Evolutionary conservation across 2,113 vertebrate species (phyloP).

Genomic region (Heteronetta atricapilla): DNA sequence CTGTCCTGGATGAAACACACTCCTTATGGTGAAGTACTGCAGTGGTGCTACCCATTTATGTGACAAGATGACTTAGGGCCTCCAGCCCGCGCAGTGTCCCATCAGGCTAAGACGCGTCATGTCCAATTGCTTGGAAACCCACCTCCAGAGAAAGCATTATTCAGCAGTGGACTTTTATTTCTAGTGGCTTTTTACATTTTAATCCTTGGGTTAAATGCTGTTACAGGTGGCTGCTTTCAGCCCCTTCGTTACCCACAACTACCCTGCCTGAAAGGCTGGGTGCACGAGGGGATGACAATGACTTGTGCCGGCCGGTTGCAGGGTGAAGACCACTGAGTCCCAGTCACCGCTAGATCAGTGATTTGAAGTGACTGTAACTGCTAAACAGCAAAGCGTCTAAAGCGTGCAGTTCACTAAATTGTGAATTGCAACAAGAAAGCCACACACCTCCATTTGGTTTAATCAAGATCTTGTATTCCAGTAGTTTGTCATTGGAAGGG

Average conservation of each 20-base stretch:
- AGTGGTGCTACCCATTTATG: not conserved
- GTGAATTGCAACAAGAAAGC: not conserved
- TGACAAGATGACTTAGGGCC: not conserved
- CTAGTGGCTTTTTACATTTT: not conserved
- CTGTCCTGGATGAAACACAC: not conserved
- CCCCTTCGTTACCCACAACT: not conserved
- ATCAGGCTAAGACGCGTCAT: accelerated
- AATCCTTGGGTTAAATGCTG: not conserved
- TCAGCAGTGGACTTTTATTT: not conserved
- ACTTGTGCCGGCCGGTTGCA: not conserved
- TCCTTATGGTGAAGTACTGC: not conserved
- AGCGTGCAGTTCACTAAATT: not conserved
- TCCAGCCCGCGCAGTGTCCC: not conserved
- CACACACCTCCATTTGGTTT: not conserved
- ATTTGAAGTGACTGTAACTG: not conserved
- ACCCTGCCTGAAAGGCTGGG: not conserved
- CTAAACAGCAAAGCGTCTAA: not conserved
- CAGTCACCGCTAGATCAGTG: not conserved
- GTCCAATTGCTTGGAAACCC: not conserved
- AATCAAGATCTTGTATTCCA: not conserved
- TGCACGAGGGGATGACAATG: not conserved
- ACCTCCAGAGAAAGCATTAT: not conserved
- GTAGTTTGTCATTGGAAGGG: not conserved
- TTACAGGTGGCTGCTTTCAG: not conserved
- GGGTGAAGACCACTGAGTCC: not conserved